These are phyloP conservation scores for Drosophila macrospina DNA, from an alignment of 2,888 invertebrate genomes.

Conservation along the genomic window DNA sequence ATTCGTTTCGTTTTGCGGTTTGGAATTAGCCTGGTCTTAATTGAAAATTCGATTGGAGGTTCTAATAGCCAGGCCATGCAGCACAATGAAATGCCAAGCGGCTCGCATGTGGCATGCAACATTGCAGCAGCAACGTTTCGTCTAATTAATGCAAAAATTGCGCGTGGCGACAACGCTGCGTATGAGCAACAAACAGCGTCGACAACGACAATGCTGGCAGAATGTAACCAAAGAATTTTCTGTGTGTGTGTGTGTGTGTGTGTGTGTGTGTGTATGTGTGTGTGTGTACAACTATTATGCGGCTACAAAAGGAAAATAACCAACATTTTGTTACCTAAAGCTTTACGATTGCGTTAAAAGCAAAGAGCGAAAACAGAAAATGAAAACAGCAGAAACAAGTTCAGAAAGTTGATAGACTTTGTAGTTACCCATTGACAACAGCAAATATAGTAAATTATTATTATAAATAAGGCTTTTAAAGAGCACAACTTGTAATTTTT, in stretches of 20 bases:
- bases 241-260: not conserved
- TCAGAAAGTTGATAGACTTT: constrained; percentile 13
- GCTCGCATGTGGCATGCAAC: constrained; percentile 58
- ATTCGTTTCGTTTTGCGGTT: constrained; percentile 51
- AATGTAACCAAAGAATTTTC: constrained; percentile 31
- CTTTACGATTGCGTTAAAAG: constrained; percentile 61
- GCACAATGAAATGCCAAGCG: constrained; percentile 32
- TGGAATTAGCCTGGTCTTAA: constrained; percentile 60
- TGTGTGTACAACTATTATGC: constrained; percentile 19
- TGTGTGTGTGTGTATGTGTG: constrained; percentile 1
- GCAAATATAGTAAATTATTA: not conserved
- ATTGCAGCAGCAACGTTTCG: constrained; percentile 34
- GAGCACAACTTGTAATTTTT: not conserved
- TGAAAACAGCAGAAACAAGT: constrained; percentile 27
- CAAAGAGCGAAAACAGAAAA: constrained; percentile 22
- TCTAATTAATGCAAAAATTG: constrained; percentile 69
- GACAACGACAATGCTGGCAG: constrained; percentile 21
- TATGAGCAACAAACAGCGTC: constrained; percentile 56
- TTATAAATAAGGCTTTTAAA: no score
- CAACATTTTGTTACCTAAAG: constrained; percentile 48
- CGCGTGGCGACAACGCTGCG: constrained; percentile 59
- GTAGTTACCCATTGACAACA: not conserved
- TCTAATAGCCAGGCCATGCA: constrained; percentile 50
- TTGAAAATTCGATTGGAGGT: constrained; percentile 70
- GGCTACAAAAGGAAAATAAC: constrained; percentile 32